phyloP scores from a whole-genome alignment of 1,140 invertebrate genomes.

The Acromyrmex heyeri region DNA sequence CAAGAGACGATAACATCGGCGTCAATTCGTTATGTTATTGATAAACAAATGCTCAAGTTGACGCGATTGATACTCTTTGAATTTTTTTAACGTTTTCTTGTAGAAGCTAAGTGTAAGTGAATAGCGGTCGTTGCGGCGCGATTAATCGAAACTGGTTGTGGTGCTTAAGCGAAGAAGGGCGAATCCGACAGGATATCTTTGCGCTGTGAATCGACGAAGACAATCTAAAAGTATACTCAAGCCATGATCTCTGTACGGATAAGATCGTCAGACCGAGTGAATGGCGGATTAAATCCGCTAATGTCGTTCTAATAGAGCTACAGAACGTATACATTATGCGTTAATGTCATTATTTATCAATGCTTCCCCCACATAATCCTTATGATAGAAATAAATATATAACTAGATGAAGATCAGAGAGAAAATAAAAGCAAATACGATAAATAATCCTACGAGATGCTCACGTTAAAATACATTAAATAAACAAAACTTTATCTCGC shows the following conservation, averaged over 20 bases:
- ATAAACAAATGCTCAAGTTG: conserved; percentile 28
- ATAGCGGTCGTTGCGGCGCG: conserved; percentile 25
- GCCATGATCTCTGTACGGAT: conserved; percentile 36
- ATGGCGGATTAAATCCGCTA: conserved; percentile 9
- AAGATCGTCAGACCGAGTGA: conserved; percentile 29
- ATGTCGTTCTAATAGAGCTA: conserved; percentile 3
- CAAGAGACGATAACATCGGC: not conserved
- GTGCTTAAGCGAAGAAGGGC: conserved; percentile 57
- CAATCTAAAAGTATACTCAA: conserved; percentile 57
- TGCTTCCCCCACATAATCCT: not conserved
- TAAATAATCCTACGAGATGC: not conserved
- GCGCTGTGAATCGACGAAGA: conserved; percentile 64
- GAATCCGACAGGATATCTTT: conserved; percentile 51
- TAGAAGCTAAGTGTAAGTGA: conserved; percentile 12
- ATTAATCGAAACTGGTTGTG: conserved; percentile 62
- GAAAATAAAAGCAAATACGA: not conserved
- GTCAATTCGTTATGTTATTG: conserved; percentile 28
- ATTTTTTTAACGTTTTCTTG: conserved; percentile 27
- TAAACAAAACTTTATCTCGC: not conserved
- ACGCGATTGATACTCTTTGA: not conserved
- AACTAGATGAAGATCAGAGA: not conserved
- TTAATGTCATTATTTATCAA: conserved; percentile 15
- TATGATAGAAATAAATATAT: not conserved
- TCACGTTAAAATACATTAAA: not conserved
- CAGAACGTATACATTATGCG: not conserved